Conservation (phyloP, 2,888 invertebrate genomes). For the Meteorus colon region DNA sequence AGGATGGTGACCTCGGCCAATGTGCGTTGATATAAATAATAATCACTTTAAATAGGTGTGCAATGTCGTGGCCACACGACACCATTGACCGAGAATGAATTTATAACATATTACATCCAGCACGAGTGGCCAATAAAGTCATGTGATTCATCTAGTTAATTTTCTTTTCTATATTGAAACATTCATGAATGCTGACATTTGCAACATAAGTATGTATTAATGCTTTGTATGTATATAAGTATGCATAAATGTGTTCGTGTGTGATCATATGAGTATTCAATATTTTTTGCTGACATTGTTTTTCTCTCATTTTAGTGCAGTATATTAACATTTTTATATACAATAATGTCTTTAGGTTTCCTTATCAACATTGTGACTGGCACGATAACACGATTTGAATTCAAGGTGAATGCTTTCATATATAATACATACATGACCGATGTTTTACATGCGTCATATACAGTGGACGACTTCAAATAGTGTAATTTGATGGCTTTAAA, state of each 20-base stretch:
- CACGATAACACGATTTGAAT: conserved; percentile 51
- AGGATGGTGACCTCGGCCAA: conserved; percentile 31
- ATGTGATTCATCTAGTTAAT: conserved; percentile 21
- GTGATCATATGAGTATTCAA: too few species aligned
- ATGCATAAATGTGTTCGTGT: too few species aligned
- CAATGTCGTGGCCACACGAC: conserved; percentile 25
- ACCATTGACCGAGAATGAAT: conserved; percentile 31
- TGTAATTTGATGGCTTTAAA: too few species aligned
- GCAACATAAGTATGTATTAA: too few species aligned
- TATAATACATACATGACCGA: background rate
- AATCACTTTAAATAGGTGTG: conserved; percentile 19
- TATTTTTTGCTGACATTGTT: too few species aligned
- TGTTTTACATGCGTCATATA: background rate
- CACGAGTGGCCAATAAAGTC: background rate
- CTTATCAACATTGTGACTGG: conserved; percentile 39
- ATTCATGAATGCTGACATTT: too few species aligned
- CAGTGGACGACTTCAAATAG: too few species aligned
- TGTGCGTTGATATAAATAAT: conserved; percentile 19
- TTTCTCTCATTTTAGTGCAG: background rate
- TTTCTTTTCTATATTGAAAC: background rate
- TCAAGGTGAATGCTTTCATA: conserved; percentile 49
- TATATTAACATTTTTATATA: conserved; percentile 12
- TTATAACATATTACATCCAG: background rate
- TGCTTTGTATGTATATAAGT: too few species aligned
- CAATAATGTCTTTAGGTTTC: conserved; percentile 2